These are phyloP conservation scores for Andrena haemorrhoa DNA, from an alignment of 2,888 invertebrate genomes.

Conservation along the genomic window DNA sequence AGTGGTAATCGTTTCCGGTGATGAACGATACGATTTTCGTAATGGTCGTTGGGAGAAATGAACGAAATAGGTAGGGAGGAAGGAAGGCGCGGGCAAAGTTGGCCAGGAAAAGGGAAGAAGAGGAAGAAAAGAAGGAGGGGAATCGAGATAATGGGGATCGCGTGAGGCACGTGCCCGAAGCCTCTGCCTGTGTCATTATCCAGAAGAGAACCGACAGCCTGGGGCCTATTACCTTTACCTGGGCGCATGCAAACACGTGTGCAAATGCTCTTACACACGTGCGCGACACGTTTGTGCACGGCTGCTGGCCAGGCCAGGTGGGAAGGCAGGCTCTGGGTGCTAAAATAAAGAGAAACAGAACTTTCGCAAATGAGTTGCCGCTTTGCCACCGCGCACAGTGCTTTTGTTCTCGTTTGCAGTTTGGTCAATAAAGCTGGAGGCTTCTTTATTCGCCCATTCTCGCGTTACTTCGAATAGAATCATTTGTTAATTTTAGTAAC, in stretches of 20 bases:
- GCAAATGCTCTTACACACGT: constrained; percentile 57
- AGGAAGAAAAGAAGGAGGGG: constrained; percentile 38
- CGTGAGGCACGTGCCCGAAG: constrained; percentile 83
- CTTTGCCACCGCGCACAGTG: constrained; percentile 18
- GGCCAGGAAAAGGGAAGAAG: constrained; percentile 17
- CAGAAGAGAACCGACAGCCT: constrained; percentile 77
- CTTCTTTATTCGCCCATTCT: too few species aligned
- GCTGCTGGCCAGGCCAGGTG: constrained; percentile 31
- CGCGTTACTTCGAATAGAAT: too few species aligned
- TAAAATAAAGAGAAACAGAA: constrained; percentile 34
- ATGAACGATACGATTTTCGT: constrained; percentile 1
- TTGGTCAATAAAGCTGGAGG: too few species aligned
- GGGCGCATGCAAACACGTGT: constrained; percentile 62
- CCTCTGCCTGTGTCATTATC: constrained; percentile 80
- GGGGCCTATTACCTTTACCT: constrained; percentile 73
- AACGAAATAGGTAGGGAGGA: neutral
- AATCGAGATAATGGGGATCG: constrained; percentile 81
- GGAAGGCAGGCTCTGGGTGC: constrained; percentile 13
- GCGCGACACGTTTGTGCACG: constrained; percentile 39
- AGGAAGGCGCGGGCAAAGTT: constrained; percentile 8
- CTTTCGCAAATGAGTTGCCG: constrained; percentile 55
- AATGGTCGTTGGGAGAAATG: constrained; percentile 26
- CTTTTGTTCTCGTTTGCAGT: neutral
- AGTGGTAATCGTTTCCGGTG: neutral
- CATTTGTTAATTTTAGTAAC: too few species aligned